Evolutionary conservation across 2,797 vertebrate genomes (phyloP).

Genomic region (Typhlichthys subterraneus): DNA sequence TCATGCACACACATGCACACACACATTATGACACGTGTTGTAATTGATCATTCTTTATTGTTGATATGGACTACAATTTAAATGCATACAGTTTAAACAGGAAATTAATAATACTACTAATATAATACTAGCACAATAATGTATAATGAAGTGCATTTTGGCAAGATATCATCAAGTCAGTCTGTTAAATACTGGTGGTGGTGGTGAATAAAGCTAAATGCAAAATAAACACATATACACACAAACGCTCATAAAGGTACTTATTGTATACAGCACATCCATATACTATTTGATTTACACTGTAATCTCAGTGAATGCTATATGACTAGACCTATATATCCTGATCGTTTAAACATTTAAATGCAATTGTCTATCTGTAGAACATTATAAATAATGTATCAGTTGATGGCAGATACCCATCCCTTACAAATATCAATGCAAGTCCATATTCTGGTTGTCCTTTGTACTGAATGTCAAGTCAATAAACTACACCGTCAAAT

Average conservation of each 20-base stretch:
- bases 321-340: background rate
- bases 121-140: conserved; percentile 2
- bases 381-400: too few species aligned
- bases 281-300: conserved; percentile 8
- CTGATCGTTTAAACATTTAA: conserved; percentile 3
- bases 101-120: too few species aligned
- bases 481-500: conserved; percentile 27
- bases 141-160: background rate
- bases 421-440: conserved; percentile 20
- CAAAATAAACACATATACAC: too few species aligned
- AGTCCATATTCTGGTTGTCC: conserved; percentile 48
- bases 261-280: too few species aligned
- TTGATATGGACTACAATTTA: conserved; percentile 19
- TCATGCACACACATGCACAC: background rate
- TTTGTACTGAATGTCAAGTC: conserved; percentile 30
- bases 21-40: conserved; percentile 3
- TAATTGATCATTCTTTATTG: conserved; percentile 44
- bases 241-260: too few species aligned
- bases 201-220: too few species aligned
- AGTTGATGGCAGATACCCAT: background rate
- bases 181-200: too few species aligned
- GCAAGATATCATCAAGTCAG: background rate
- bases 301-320: conserved; percentile 12
- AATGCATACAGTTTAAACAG: background rate
- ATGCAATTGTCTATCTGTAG: conserved; percentile 19